Evolutionary conservation across 2,113 vertebrate genomes (phyloP), one percentile per base, ranked within the genome.

Genomic region (Leptocoma aspasia): DNA sequence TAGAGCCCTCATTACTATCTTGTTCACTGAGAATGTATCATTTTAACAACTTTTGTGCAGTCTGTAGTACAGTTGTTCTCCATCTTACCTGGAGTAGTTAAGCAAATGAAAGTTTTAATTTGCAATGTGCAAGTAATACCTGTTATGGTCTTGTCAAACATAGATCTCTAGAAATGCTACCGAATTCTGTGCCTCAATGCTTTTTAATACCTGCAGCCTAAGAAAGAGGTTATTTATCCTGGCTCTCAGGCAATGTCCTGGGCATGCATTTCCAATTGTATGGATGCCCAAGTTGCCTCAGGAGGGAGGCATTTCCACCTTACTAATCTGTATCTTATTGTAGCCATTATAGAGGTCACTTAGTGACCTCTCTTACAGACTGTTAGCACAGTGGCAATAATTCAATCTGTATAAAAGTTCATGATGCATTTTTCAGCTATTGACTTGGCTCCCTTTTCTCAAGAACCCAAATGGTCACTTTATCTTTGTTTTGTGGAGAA

Each of bases 221-320:
- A 20, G 11, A 37, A 49, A 65, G 27, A 87, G 27, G 35, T 33
- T 61, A 8, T 44, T 27, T 53, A 12, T 79, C 11, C 65, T 42
- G 39, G 13, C 27, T 73, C 30, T 4, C 0, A 65, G 37, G 23
- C n/a, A 65, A 11, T 17, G 18, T 26, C 30, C 13, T 39, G 7
- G 28, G 17, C 0, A 0, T 84, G 11, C 2, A 15, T 60, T 87
- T 78, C 42, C 18, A 24, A 4, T n/a, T 66, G 6, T 35, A 33
- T 50, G 35, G 20, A 68, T 45, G 12, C 33, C 12, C 5, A 9
- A 24, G 44, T 79, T 80, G 27, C 33, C 21, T 28, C 37, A 14
- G 5, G 6, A 39, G 28, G 22, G 22, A 19, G 15, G 16, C 42
- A 49, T 61, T 85, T 53, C 17, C 11, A 41, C 68, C 44, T 77